A percentile compares a stretch with the other conserved stretches of the same genome.
Evolutionary conservation across 2,113 vertebrate species (phyloP).

Genomic region (Xenus cinereus): DNA sequence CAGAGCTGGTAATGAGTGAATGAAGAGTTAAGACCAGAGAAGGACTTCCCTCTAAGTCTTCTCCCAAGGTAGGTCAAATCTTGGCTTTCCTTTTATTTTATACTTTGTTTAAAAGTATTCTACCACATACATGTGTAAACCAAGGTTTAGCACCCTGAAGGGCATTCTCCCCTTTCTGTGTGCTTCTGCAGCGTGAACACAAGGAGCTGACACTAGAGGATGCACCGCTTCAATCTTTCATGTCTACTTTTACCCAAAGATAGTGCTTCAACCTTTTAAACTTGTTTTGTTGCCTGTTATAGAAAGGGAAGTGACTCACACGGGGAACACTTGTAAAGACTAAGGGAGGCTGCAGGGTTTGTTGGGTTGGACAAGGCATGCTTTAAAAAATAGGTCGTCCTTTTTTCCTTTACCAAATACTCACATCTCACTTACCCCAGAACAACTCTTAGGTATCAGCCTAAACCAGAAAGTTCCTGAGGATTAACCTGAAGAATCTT

Average conservation of each 20-base stretch:
- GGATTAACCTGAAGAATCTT: background rate
- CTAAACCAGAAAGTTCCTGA: background rate
- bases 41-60: background rate
- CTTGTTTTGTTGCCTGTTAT: background rate
- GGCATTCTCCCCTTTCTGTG: background rate
- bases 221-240: background rate
- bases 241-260: background rate
- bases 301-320: background rate
- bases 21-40: background rate
- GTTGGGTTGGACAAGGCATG: background rate
- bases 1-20: background rate
- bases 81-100: background rate
- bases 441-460: background rate
- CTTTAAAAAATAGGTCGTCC: background rate
- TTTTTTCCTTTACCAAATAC: background rate
- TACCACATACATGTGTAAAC: background rate
- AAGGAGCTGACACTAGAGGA: background rate
- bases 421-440: background rate
- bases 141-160: background rate
- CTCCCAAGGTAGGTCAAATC: background rate
- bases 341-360: background rate
- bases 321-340: background rate
- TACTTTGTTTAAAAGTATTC: background rate
- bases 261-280: background rate
- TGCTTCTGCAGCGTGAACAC: background rate